Evolutionary conservation across 2,113 vertebrate species (phyloP).

Genomic region (Seriola aureovittata): DNA sequence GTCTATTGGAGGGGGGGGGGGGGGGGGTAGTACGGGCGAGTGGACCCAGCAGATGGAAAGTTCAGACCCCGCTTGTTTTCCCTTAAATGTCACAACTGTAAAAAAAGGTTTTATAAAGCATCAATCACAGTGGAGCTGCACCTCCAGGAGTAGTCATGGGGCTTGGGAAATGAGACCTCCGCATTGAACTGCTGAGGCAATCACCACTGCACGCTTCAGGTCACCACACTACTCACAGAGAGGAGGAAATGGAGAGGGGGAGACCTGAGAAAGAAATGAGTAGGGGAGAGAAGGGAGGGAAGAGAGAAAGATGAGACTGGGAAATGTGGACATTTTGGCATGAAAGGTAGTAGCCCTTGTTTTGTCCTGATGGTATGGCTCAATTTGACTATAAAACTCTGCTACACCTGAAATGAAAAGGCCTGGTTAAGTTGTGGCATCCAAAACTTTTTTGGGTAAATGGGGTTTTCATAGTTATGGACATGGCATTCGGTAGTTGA

Average conservation of each 20-base stretch:
- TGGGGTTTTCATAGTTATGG: background rate
- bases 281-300: background rate
- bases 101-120: constrained; percentile 79
- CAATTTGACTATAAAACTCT: background rate
- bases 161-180: constrained; percentile 74
- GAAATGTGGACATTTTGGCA: constrained; percentile 3
- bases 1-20: constrained; percentile 18
- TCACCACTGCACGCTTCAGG: constrained; percentile 75
- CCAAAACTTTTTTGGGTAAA: background rate
- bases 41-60: constrained; percentile 76
- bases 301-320: background rate
- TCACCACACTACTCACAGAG: constrained; percentile 62
- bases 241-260: constrained; percentile 34
- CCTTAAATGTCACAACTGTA: constrained; percentile 82
- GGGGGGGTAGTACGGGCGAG: constrained; percentile 38
- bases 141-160: constrained; percentile 77
- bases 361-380: background rate
- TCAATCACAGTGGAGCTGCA: constrained; percentile 74
- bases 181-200: constrained; percentile 79
- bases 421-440: background rate
- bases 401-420: background rate
- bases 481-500: too few relatives aligned
- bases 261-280: constrained; percentile 30
- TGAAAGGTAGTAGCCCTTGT: background rate
- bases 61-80: constrained; percentile 82